These are phyloP conservation scores for Ceratina calcarata DNA, from an alignment of 1,140 invertebrate species.

Conservation along the genomic window DNA sequence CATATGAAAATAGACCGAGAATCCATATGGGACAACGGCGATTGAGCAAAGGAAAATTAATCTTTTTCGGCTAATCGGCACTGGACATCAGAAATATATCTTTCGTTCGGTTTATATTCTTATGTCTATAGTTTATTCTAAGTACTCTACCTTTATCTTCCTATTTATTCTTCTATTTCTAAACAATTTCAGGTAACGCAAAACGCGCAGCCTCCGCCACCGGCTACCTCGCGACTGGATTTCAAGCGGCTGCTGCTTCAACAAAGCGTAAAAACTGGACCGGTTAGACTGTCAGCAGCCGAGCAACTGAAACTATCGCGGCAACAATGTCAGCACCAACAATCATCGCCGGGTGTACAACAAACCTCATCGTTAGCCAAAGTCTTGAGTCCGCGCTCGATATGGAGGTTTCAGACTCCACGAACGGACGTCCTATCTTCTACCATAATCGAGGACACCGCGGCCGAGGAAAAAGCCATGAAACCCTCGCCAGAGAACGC, in stretches of 20 bases:
- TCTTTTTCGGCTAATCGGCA: too few species aligned
- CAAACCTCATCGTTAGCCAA: constrained; percentile 84
- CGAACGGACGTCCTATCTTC: constrained; percentile 90
- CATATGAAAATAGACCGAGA: too few species aligned
- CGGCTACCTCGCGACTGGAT: constrained; percentile 86
- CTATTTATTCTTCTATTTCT: neutral
- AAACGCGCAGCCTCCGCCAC: constrained; percentile 73
- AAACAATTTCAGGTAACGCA: constrained; percentile 64
- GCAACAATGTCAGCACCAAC: constrained; percentile 78
- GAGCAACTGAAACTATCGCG: constrained; percentile 89
- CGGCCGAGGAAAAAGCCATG: constrained; percentile 78
- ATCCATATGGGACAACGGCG: too few species aligned
- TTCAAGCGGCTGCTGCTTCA: constrained; percentile 90
- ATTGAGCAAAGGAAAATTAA: too few species aligned
- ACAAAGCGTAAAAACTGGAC: constrained; percentile 83
- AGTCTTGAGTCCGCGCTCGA: constrained; percentile 85
- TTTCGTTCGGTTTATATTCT: too few species aligned
- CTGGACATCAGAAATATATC: too few species aligned
- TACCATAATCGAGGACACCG: constrained; percentile 88
- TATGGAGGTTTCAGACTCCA: constrained; percentile 87
- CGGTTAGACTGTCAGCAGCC: constrained; percentile 88
- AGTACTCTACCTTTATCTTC: neutral
- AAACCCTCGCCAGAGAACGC: constrained; percentile 74
- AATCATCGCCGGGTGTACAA: constrained; percentile 77
- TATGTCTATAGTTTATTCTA: too few species aligned